Evolutionary conservation across 2,888 invertebrate genomes (phyloP).

Genomic region (Amiota communis): DNA sequence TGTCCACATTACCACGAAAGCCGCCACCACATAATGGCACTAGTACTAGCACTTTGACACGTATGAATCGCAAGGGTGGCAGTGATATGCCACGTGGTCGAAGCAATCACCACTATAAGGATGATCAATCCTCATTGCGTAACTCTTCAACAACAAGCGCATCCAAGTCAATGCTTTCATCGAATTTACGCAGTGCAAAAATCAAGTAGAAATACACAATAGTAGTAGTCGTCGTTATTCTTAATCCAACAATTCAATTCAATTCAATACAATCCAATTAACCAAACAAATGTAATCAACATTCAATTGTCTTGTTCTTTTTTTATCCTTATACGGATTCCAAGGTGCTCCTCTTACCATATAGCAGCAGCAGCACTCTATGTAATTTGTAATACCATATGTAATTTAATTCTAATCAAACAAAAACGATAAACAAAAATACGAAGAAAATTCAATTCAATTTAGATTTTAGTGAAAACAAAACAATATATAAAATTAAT

Average conservation of each 20-base stretch:
- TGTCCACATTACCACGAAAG: conserved; percentile 69
- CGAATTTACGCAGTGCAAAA: conserved; percentile 63
- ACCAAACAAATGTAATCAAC: conserved; percentile 29
- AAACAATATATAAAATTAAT: no score
- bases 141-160: conserved; percentile 64
- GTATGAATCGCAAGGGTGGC: conserved; percentile 58
- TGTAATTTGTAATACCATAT: conserved; percentile 32
- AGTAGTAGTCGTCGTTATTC: background rate
- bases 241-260: no score
- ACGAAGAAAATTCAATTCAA: background rate
- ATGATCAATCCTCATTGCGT: conserved; percentile 66
- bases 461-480: background rate
- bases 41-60: conserved; percentile 60
- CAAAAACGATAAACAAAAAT: background rate
- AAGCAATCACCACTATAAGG: conserved; percentile 60
- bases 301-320: background rate
- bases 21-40: conserved; percentile 60
- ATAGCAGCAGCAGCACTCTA: conserved; percentile 5
- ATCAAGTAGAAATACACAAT: conserved; percentile 49
- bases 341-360: conserved; percentile 20
- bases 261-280: background rate
- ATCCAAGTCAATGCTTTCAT: conserved; percentile 68
- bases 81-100: conserved; percentile 59
- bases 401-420: conserved; percentile 26
- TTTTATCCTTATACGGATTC: background rate